These are phyloP conservation scores for Theonella swinhoei DNA, from an alignment of 37 sponge, comb jelly and placozoan species.

Conservation along the genomic window DNA sequence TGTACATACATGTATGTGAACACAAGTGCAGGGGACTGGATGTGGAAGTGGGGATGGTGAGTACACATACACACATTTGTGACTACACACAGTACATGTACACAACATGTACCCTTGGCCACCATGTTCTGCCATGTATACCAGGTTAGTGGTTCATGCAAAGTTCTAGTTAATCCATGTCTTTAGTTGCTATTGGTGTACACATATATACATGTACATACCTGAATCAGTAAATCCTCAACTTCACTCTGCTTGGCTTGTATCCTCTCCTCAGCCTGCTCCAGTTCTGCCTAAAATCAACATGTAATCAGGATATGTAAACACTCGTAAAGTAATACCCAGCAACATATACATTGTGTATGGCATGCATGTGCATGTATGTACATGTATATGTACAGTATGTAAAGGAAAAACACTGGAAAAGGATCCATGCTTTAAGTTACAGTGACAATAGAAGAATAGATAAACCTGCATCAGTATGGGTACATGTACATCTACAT, in stretches of 20 bases:
- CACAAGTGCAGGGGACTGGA: too few species aligned
- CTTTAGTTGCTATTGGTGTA: too few species aligned
- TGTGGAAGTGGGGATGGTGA: too few species aligned
- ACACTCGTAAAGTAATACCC: neutral
- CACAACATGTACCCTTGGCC: too few species aligned
- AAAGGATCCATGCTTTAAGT: too few species aligned
- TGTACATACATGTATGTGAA: too few species aligned
- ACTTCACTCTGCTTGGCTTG: constrained; percentile 66
- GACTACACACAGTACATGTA: too few species aligned
- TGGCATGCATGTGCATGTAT: neutral
- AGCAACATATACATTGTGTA: neutral
- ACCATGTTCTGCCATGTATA: too few species aligned
- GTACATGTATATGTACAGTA: neutral
- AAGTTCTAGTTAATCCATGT: too few species aligned
- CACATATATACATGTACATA: constrained; percentile 11
- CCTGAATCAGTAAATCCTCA: constrained; percentile 84
- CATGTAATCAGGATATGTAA: neutral
- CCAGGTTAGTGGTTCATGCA: too few species aligned
- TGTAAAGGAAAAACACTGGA: neutral
- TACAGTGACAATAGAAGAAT: too few species aligned
- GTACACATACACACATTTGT: too few species aligned
- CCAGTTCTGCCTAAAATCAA: constrained; percentile 79
- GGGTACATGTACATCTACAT: neutral
- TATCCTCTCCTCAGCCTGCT: constrained; percentile 63
- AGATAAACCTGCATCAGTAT: neutral